Evolutionary conservation across 1,140 invertebrate genomes (phyloP).

Genomic region (Helicoverpa zea): DNA sequence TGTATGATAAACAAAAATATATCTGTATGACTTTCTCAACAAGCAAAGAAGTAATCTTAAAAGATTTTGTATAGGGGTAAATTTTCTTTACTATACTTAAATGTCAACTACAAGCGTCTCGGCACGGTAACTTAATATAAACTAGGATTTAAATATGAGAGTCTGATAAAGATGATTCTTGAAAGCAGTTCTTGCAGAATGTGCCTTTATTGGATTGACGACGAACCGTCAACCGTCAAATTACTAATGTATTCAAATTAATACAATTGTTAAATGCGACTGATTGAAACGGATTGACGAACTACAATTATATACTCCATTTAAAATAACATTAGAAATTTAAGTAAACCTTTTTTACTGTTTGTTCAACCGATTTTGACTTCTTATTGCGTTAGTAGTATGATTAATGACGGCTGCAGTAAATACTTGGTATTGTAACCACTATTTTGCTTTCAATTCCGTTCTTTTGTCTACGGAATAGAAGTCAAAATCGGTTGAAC

Average conservation of each 20-base stretch:
- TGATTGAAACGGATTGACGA: slow-evolving; percentile 37
- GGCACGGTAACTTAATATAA: slow-evolving; percentile 8
- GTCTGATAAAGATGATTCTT: slow-evolving; percentile 1
- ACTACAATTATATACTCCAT: no score
- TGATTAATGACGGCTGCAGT: no score
- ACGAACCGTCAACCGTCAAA: slow-evolving; percentile 36
- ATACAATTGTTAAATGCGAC: slow-evolving; percentile 47
- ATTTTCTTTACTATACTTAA: not conserved
- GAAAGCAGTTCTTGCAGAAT: slow-evolving; percentile 20
- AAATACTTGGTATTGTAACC: no score
- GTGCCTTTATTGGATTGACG: slow-evolving; percentile 44
- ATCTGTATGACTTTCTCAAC: not conserved
- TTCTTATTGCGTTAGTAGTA: no score
- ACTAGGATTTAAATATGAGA: slow-evolving; percentile 24
- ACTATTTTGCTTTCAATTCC: no score
- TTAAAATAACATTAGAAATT: no score
- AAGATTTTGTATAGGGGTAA: no score
- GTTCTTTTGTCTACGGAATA: no score
- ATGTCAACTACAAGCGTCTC: not conserved
- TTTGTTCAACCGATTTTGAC: no score
- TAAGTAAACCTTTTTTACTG: no score
- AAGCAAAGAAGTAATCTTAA: no score
- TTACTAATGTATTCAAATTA: slow-evolving; percentile 58
- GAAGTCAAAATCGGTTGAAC: no score
- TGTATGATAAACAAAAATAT: not conserved